Evolutionary conservation across 2,888 invertebrate species (phyloP), one percentile per base, ranked within the genome.

Genomic region (Calliopum simillimum): DNA sequence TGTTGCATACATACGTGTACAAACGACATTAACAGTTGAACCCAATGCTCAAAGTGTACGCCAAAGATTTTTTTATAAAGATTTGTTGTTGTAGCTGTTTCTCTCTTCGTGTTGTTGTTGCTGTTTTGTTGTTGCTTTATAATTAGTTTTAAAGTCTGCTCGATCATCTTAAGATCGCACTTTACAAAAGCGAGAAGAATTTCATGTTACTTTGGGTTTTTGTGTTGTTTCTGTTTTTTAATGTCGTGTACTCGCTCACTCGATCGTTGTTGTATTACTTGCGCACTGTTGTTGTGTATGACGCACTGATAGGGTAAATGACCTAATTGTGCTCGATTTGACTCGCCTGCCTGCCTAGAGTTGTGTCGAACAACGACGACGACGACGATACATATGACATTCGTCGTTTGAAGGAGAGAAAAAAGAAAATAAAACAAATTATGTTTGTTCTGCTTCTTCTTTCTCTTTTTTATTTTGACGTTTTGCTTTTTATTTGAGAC

Each of bases 261-360:
- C 33, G n/a, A n/a, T n/a, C n/a, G 33, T 33, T 33, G 33, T 33
- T 33, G 33, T 33, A 33, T 8, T 33, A n/a, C n/a, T n/a, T n/a
- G n/a, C 33, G 33, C 33, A n/a, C n/a, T n/a, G n/a, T n/a, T n/a
- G n/a, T n/a, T 44, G 44, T 67, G 51, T 41, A 49, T 59, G 67
- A 67, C 67, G 49, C 58, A 67, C 49, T 21, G 67, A 68, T 73
- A 72, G 75, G 75, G 75, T 75, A 76, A 76, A 76, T 73, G 76
- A 76, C 76, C 75, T 71, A 76, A 74, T 76, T 76, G 75, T 74
- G 74, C 71, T 69, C 63, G 67, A 55, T 67, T 49, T 59, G 59
- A 58, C 49, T 67, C 25, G 67, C 43, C 51, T 64, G 33, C 33
- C 33, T 33, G 33, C 33, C 33, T 33, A 4, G n/a, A 25, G 33